phyloP scores from a whole-genome alignment of 2,113 vertebrate species.

The Aegotheles bennettii region DNA sequence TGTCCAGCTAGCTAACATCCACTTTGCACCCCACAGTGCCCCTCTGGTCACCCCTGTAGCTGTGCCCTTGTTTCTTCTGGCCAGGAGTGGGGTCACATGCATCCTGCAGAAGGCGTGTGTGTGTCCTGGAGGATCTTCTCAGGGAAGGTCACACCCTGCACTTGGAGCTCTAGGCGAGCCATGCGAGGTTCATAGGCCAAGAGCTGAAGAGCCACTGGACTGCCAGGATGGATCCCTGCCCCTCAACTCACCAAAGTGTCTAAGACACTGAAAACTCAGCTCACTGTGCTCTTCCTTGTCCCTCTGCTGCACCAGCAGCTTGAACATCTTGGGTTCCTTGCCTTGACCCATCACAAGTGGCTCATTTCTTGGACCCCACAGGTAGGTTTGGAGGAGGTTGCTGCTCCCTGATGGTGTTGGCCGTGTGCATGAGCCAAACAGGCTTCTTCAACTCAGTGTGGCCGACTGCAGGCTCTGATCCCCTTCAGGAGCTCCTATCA shows the following conservation, averaged over 20 bases:
- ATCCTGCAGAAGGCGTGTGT: fast-evolving
- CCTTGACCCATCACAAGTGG: neutral
- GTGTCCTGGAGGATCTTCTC: neutral
- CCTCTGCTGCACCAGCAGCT: neutral
- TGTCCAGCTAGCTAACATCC: neutral
- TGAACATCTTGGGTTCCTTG: neutral
- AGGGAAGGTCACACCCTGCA: neutral
- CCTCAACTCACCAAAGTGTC: neutral
- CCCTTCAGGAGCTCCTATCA: neutral
- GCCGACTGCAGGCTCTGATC: fast-evolving
- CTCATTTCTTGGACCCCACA: neutral
- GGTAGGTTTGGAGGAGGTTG: neutral
- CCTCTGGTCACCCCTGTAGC: neutral
- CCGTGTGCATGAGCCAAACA: fast-evolving
- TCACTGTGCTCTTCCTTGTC: neutral
- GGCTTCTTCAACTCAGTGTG: neutral
- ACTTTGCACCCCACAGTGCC: neutral
- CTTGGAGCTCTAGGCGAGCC: neutral
- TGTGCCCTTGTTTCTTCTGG: neutral
- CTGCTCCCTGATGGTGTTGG: neutral
- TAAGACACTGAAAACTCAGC: neutral
- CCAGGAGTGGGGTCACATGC: neutral
- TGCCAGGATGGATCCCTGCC: neutral
- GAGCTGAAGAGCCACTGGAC: neutral
- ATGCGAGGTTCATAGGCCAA: neutral